Evolutionary conservation across 92 coral and sea anemone genomes (phyloP).

Genomic region (Umimayanthus kanabou): DNA sequence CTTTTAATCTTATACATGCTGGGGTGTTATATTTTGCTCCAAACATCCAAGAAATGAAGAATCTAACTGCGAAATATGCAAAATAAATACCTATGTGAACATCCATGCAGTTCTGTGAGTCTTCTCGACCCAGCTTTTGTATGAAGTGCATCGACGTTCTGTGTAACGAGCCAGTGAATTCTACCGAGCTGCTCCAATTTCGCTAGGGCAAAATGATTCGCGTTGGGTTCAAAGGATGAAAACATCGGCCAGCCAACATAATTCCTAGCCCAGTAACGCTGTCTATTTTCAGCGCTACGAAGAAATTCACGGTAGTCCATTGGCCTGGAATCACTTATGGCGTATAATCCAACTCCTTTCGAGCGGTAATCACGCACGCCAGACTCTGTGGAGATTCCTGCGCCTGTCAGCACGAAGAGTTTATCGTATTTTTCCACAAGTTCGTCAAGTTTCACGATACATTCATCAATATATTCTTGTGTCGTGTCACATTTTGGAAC

Average conservation of each 20-base stretch:
- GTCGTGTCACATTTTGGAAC: constrained; percentile 70
- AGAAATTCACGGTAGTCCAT: constrained; percentile 86
- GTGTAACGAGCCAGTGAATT: constrained; percentile 89
- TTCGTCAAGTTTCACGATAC: constrained; percentile 62
- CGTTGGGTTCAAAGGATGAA: constrained; percentile 79
- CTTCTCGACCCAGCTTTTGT: constrained; percentile 85
- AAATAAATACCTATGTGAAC: constrained; percentile 72
- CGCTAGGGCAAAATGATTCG: constrained; percentile 75
- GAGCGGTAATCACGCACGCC: constrained; percentile 97
- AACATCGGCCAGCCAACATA: constrained; percentile 92
- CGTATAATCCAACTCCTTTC: constrained; percentile 89
- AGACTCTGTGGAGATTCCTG: constrained; percentile 96
- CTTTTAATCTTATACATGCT: too few species aligned
- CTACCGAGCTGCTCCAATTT: constrained; percentile 76
- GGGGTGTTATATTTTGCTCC: too few species aligned
- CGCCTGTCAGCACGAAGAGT: constrained; percentile 91
- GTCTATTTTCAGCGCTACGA: constrained; percentile 64
- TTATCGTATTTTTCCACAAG: constrained; percentile 58
- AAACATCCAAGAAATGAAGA: not conserved
- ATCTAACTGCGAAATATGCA: not conserved
- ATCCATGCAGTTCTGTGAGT: constrained; percentile 91
- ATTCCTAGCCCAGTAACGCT: constrained; percentile 95
- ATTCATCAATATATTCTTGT: constrained; percentile 55
- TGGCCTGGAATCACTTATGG: constrained; percentile 78
- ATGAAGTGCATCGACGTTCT: constrained; percentile 94